These are phyloP conservation scores for Glaucopsyche alexis DNA, from an alignment of 2,888 invertebrate species.

Conservation along the genomic window DNA sequence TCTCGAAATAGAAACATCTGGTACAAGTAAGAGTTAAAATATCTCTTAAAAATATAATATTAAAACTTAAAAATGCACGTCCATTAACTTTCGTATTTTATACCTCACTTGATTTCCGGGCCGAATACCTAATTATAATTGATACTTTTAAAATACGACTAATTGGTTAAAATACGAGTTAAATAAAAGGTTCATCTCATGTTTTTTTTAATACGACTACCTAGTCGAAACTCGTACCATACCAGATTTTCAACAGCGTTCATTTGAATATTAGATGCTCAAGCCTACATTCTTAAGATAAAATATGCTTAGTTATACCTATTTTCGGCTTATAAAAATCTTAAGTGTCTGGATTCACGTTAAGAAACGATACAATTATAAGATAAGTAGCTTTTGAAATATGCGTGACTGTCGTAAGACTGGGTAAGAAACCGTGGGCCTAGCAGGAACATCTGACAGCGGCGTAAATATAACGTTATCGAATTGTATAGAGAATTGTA, in stretches of 20 bases:
- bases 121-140: conserved; percentile 5
- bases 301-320: neutral
- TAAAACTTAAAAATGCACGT: neutral
- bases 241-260: neutral
- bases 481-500: too few relatives aligned
- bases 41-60: neutral
- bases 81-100: conserved; percentile 27
- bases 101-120: conserved; percentile 27
- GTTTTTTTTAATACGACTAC: neutral
- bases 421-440: neutral
- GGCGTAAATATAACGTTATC: too few relatives aligned
- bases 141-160: neutral
- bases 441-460: too few relatives aligned
- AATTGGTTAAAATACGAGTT: conserved; percentile 18
- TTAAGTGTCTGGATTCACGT: neutral
- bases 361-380: neutral
- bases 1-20: neutral
- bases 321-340: neutral
- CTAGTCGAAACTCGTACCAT: neutral
- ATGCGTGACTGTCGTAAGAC: neutral
- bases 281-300: conserved; percentile 1
- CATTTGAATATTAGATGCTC: neutral
- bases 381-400: neutral
- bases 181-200: conserved; percentile 7
- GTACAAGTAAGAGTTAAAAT: neutral